Evolutionary conservation across 1,140 invertebrate species (phyloP).

Genomic region (Drosophila erecta): DNA sequence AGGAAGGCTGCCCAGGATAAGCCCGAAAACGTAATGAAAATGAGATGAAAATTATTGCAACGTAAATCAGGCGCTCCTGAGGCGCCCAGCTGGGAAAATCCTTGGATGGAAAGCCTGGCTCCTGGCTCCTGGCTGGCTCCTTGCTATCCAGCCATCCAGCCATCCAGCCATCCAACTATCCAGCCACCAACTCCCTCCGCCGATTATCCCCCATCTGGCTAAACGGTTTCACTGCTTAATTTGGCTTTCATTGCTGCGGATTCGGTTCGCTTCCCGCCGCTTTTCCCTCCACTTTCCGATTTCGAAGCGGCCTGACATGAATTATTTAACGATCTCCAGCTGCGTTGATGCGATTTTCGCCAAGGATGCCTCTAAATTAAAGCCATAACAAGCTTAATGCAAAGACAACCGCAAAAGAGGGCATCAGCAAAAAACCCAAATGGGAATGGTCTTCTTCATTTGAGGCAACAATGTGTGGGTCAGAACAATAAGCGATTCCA

Average conservation of each 20-base stretch:
- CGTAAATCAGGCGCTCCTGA: constrained; percentile 68
- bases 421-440: background rate
- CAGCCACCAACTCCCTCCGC: constrained; percentile 21
- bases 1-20: constrained; percentile 42
- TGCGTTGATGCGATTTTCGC: constrained; percentile 75
- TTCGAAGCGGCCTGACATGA: constrained; percentile 66
- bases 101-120: constrained; percentile 8
- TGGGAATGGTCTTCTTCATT: constrained; percentile 59
- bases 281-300: constrained; percentile 31
- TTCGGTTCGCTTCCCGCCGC: constrained; percentile 46
- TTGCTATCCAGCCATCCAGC: constrained; percentile 28
- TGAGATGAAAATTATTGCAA: constrained; percentile 82
- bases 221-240: constrained; percentile 80
- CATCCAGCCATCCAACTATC: background rate
- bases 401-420: constrained; percentile 52
- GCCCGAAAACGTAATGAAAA: constrained; percentile 71
- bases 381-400: constrained; percentile 77
- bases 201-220: constrained; percentile 40
- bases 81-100: constrained; percentile 63
- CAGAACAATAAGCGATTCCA: constrained; percentile 58
- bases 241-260: constrained; percentile 78
- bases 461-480: constrained; percentile 64
- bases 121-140: constrained; percentile 15
- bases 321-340: constrained; percentile 81
- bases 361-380: constrained; percentile 73